Percentiles rank a stretch among this genome's conserved stretches.
These are phyloP conservation scores for Drosophila mojavensis DNA, from an alignment of 1,140 invertebrate species.

Conservation along the genomic window DNA sequence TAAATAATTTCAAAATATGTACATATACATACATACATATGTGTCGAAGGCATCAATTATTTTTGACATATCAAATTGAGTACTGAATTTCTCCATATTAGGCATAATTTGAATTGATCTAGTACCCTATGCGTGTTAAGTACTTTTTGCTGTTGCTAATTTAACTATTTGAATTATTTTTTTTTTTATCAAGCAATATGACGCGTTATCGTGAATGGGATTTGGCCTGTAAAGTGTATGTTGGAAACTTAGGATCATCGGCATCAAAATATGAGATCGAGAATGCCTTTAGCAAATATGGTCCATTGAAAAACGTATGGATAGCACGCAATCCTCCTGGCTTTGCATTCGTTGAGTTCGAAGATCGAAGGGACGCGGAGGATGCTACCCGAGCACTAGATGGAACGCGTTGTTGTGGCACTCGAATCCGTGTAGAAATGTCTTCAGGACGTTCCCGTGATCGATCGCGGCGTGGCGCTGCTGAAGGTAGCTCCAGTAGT, in stretches of 20 bases:
- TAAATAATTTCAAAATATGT: too few relatives aligned
- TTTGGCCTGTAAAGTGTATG: slow-evolving; percentile 98
- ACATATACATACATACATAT: too few relatives aligned
- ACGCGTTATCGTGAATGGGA: slow-evolving; percentile 95
- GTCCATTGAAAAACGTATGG: slow-evolving; percentile 98
- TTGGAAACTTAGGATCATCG: slow-evolving; percentile 96
- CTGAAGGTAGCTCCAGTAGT: slow-evolving; percentile 82
- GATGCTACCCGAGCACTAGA: slow-evolving; percentile 98
- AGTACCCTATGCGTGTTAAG: too few relatives aligned
- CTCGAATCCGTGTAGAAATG: slow-evolving; percentile 93
- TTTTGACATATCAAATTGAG: too few relatives aligned
- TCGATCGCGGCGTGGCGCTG: slow-evolving; percentile 85
- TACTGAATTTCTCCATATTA: too few relatives aligned
- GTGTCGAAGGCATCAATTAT: too few relatives aligned
- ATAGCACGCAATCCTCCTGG: slow-evolving; percentile 97
- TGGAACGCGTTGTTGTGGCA: slow-evolving; percentile 95
- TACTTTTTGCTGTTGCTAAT: too few relatives aligned
- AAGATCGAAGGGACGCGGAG: slow-evolving; percentile 98
- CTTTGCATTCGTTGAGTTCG: slow-evolving; percentile 99
- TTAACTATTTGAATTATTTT: too few relatives aligned
- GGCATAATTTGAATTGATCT: too few relatives aligned
- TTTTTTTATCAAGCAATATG: slow-evolving; percentile 79
- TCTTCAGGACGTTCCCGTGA: slow-evolving; percentile 92
- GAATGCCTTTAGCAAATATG: slow-evolving; percentile 96
- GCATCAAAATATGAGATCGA: slow-evolving; percentile 96